Base-by-base conservation (phyloP, 1,140 invertebrate species). In the Zaprionus davidi region DNA sequence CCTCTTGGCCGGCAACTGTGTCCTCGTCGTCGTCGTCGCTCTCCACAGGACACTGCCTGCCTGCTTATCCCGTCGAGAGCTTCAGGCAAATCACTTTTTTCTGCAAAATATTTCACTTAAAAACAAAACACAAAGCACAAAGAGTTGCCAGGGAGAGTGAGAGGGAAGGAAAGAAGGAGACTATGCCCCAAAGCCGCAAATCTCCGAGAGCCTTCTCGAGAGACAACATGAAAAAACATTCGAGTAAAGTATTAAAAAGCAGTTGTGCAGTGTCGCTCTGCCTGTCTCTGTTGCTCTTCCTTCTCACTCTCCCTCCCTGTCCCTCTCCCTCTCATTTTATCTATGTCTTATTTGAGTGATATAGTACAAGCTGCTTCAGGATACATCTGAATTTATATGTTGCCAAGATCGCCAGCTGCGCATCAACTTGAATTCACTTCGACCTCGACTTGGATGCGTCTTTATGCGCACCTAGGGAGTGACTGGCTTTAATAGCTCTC, bases 1-100 rank as follows among this genome's bases (percentile, higher is more conserved):
- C 60, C 76, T 82, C 81, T 82, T 72, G 71, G 67, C 76, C 63
- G 34, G 65, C 60, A 76, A 76, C 24, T 31, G 67, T 44, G 38
- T 38, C 34, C 49, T 20, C n/a, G 3, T 13, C 34, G 1, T 38
- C 4, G 7, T 24, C 26, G 17, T 53, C 36, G 15, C 12, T n/a
- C 49, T 62, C n/a, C 44, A 36, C 9, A 31, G 41, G 22, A 12
- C 4, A 15, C 20, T 49, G n/a, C 20, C n/a, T 46, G 36, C 13
- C 38, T 51, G 12, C 20, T 51, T 51, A 51, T 51, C 46, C 46
- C 46, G 17, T 5, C 7, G 28, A 17, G 15, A 17, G 41, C 44
- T 65, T 9, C 31, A 34, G 62, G 62, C 62, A 28, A 49, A n/a
- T 58, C 24, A 34, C 31, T 20, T 34, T 58, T 58, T 34, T 36